phyloP scores from a whole-genome alignment of 2,797 vertebrate genomes.

The Enteromius thamalakanensis region DNA sequence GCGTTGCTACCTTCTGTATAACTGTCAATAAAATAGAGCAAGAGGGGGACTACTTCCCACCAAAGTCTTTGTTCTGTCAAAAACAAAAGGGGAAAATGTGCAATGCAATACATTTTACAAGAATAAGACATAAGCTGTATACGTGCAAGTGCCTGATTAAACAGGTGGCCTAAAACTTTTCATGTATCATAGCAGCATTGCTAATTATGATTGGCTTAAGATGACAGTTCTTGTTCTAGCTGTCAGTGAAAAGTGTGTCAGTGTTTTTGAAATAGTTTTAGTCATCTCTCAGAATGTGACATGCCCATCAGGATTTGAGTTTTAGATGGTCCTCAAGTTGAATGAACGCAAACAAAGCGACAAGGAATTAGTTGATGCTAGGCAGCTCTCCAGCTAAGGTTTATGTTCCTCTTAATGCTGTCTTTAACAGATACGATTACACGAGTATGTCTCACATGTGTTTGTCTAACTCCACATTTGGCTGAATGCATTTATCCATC shows the following conservation, averaged over 20 bases:
- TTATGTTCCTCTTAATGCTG: constrained; percentile 82
- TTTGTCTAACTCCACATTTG: constrained; percentile 81
- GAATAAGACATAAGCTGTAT: constrained; percentile 9
- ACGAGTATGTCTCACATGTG: constrained; percentile 80
- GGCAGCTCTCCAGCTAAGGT: constrained; percentile 81
- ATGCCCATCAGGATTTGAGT: constrained; percentile 74
- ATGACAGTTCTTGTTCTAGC: constrained; percentile 42
- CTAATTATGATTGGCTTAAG: constrained; percentile 44
- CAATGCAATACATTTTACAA: not conserved
- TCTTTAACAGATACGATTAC: constrained; percentile 84
- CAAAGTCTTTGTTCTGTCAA: not conserved
- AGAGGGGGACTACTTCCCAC: not conserved
- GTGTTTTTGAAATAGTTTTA: constrained; percentile 73
- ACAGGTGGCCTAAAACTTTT: constrained; percentile 37
- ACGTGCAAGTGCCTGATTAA: constrained; percentile 21
- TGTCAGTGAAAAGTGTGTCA: constrained; percentile 42
- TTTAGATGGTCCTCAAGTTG: constrained; percentile 80
- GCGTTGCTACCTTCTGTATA: not conserved
- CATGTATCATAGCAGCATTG: constrained; percentile 30
- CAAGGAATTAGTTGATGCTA: constrained; percentile 77
- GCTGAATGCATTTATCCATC: constrained; percentile 81
- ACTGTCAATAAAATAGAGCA: constrained; percentile 5
- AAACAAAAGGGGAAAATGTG: not conserved
- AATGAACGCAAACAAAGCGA: constrained; percentile 80
- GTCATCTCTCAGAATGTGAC: constrained; percentile 77